Percentiles rank a stretch among this genome's conserved stretches.
Conservation (phyloP, 2,113 vertebrate species). For the Struthio camelus region DNA sequence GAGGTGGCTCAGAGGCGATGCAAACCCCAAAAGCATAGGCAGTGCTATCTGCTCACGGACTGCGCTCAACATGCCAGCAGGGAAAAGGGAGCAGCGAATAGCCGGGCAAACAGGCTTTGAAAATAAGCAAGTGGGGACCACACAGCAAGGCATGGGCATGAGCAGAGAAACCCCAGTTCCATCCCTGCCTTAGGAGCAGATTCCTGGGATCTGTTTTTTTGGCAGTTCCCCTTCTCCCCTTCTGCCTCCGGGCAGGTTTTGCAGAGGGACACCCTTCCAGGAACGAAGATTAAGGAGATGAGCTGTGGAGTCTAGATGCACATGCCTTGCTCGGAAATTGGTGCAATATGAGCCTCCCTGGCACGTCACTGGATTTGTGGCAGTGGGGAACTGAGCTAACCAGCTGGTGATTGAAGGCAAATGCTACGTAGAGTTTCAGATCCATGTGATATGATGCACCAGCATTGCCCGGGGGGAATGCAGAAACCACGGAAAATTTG, state of each 20-base stretch:
- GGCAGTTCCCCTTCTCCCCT: neutral
- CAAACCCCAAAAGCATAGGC: neutral
- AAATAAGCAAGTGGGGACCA: neutral
- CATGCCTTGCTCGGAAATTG: accelerated
- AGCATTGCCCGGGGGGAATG: neutral
- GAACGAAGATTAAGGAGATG: neutral
- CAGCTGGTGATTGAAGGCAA: neutral
- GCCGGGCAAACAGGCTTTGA: neutral
- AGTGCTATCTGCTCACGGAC: neutral
- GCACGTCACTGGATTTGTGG: too few species aligned
- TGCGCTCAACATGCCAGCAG: neutral
- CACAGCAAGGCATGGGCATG: accelerated
- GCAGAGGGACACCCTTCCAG: neutral
- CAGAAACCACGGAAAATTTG: neutral
- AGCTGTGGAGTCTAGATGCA: neutral
- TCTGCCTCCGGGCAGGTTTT: neutral
- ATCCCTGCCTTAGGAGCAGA: neutral
- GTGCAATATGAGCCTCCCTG: neutral
- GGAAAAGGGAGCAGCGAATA: neutral
- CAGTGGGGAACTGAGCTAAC: too few species aligned
- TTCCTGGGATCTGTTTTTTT: neutral
- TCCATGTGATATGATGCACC: accelerated
- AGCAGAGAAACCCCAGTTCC: neutral
- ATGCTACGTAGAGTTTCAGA: neutral
- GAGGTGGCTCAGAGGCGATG: neutral